Evolutionary conservation across 2,113 vertebrate genomes (phyloP), one percentile per base, ranked within the genome.

Genomic region (Xyliphius kryptos): DNA sequence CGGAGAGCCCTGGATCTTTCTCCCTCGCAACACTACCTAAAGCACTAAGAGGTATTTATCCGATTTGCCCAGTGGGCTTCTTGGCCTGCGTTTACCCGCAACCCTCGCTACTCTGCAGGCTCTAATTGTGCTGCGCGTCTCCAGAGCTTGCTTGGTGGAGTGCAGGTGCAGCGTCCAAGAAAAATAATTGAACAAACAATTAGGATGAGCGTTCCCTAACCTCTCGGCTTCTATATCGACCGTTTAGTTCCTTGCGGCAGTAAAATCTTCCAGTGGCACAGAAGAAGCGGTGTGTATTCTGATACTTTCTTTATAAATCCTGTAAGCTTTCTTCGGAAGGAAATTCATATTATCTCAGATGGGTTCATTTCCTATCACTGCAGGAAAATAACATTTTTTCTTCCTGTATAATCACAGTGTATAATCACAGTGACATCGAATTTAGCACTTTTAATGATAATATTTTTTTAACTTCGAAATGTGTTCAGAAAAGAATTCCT

Each of bases 101-200:
- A 76, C 61, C 73, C 63, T 77, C 71, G 52, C 68, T 56, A 74
- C 69, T 77, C 74, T 10, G 44, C 16, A 48, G 51, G 68, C 67
- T 67, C 78, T 86, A 84, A 86, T 82, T 83, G 81, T 70, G 48
- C 71, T 68, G 17, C 1, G 60, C 58, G 49, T 75, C 78, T 83
- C 79, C 16, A 66, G 77, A 76, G 81, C 76, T 81, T 68, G 64
- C 73, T 73, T 69, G 61, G 47, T 62, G 71, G 68, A 76, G 69
- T 80, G 77, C 81, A 87, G 87, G 85, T 85, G 81, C 62, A 52
- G 56, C 70, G 6, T 82, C 78, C 77, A 80, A 80, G 76, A 78
- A 77, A 85, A 87, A 83, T 85, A 84, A 84, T 82, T 82, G 80
- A 82, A 78, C 82, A 83, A 86, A 85, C 81, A 81, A 82, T 83